Evolutionary conservation across 2,888 invertebrate species (phyloP), one percentile per base, ranked within the genome.

Genomic region (Charanyca ferruginea): DNA sequence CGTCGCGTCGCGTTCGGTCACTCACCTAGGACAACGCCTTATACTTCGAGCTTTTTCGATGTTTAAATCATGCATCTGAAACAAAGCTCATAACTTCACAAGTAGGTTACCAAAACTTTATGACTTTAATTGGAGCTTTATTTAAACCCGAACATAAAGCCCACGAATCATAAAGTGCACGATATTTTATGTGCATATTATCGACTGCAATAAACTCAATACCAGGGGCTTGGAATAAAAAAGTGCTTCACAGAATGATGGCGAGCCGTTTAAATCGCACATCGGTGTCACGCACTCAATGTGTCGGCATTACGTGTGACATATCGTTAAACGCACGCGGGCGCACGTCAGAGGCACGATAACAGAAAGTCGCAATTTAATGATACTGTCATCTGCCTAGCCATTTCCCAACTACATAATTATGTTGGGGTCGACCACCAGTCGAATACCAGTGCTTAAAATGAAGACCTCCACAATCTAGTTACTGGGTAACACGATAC

Each of bases 181-280:
- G 72, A 72, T 73, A 77, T 73, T 77, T 59, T 47, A 73, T 60
- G 45, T 16, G 52, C 52, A 60, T 66, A 60, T 66, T 73, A 73
- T 59, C 59, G 51, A 18, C n/a, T 45, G 44, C 66, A 73, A 73
- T 73, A 73, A 74, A 57, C 32, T 9, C 23, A 52, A 60, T 44
- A 60, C 47, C 28, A 65, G 51, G 51, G 51, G 55, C 28, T 55
- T 35, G 25, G 20, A 38, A 73, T 78, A 73, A 73, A 74, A 73
- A 66, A 48, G 32, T 60, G 47, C 55, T 74, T 49, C 28, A 44
- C 32, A 35, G 38, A 60, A 57, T 77, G 78, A 73, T 73, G 23
- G 66, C 38, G 16, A 20, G 25, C 44, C 52, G 44, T 60, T 66
- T 53, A 73, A 72, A 65, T 55, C 41, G 64, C 32, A 32, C 52